Base-by-base conservation (phyloP, 2,797 vertebrate species). In the Hipposideros larvatus region DNA sequence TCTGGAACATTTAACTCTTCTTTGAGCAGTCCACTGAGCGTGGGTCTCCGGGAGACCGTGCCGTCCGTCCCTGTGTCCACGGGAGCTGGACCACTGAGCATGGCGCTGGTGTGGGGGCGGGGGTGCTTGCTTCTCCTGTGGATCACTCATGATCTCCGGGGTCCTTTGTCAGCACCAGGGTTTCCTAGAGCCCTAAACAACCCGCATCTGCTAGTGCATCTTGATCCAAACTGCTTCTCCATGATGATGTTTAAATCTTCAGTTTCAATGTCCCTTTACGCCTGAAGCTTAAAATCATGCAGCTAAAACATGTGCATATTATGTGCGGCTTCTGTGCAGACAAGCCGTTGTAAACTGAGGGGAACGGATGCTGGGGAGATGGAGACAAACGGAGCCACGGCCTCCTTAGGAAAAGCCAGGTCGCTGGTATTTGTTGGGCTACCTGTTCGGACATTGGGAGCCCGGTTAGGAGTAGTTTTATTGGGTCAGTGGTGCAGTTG, bases 11-110 rank as follows among this genome's bases (percentile, higher is more conserved):
- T 11, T 4, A 0, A 0, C n/a, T 53, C 18, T 51, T 18, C 74
- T 80, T 10, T 3, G 73, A 13, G 9, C 2, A 0, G 0, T 1
- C 15, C 28, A 0, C 28, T 21, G 43, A n/a, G 51, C 15, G 0
- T 2, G 48, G 48, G 24, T 28, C 73, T 37, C 21, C 10, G 0
- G 28, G 63, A 34, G n/a, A 4, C 24, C 4, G 4, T 7, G 11
- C 37, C 37, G 21, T 2, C 37, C 37, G 21, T 2, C 37, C 59
- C 77, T 6, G 2, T 0, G 9, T 15, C 51, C 19, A 0, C 34
- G 4, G 48, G 7, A 0, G 19, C 0, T 7, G 28, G 31, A 22
- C 66, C 55, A 10, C 21, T 34, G 55, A 48, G 7, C 43, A 1
- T 28, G 34, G 22, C 31, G 2, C 73, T 7, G 16, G 4, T n/a